Conservation (phyloP, 2,797 vertebrate genomes). For the Sebastes kiyomatsui region DNA sequence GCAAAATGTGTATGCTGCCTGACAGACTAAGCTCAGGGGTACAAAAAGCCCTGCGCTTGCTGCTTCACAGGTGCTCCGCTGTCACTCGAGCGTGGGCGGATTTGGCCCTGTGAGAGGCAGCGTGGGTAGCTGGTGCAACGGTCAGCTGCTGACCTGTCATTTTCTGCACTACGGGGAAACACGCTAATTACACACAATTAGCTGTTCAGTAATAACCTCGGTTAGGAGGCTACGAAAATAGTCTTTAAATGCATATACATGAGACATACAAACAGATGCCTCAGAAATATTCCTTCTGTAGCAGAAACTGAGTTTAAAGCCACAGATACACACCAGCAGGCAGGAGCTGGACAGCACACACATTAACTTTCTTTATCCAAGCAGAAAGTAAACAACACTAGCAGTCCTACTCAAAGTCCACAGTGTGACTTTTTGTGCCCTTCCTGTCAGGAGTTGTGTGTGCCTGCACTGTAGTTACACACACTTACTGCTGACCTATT, state of each 20-base stretch:
- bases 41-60: background rate
- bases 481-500: background rate
- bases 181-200: constrained; percentile 42
- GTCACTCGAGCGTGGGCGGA: constrained; percentile 27
- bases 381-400: constrained; percentile 18
- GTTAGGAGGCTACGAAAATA: background rate
- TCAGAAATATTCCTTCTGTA: background rate
- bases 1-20: background rate
- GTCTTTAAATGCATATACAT: background rate
- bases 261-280: background rate
- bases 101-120: constrained; percentile 26
- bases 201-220: background rate
- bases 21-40: background rate
- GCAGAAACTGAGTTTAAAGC: background rate
- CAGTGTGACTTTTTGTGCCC: background rate
- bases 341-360: background rate
- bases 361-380: background rate
- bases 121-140: constrained; percentile 39
- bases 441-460: background rate
- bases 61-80: constrained; percentile 34
- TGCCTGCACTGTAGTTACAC: background rate
- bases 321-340: background rate
- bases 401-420: constrained; percentile 9
- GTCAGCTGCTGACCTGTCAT: constrained; percentile 57
- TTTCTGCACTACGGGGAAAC: constrained; percentile 30